phyloP scores from a whole-genome alignment of 2,888 invertebrate genomes.

The Calameuta idolon region DNA sequence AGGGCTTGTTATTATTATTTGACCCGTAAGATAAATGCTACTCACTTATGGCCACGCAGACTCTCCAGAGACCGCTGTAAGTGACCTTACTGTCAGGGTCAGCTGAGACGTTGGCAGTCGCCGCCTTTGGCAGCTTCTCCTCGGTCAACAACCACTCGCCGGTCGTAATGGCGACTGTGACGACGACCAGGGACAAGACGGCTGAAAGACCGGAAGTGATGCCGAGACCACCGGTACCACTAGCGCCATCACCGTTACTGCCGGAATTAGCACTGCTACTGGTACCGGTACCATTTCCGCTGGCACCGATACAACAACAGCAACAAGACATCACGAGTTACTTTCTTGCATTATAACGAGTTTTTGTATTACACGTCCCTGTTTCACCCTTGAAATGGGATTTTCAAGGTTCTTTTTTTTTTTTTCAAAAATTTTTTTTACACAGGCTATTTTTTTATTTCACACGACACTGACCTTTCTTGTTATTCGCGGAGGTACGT shows the following conservation, averaged over 20 bases:
- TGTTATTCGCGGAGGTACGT: background rate
- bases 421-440: no score
- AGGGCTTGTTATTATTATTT: background rate
- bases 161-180: slow-evolving; percentile 80
- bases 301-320: slow-evolving; percentile 41
- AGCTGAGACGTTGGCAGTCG: slow-evolving; percentile 79
- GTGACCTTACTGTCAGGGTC: slow-evolving; percentile 81
- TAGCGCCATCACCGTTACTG: slow-evolving; percentile 40
- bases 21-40: slow-evolving; percentile 45
- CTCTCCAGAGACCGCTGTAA: slow-evolving; percentile 84
- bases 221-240: slow-evolving; percentile 46
- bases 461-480: background rate
- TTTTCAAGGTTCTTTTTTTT: background rate
- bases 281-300: slow-evolving; percentile 23
- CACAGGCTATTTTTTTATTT: background rate
- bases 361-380: background rate
- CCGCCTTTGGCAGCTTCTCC: slow-evolving; percentile 83
- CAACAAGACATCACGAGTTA: slow-evolving; percentile 59
- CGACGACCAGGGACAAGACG: slow-evolving; percentile 78
- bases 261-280: slow-evolving; percentile 28
- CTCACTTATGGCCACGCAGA: slow-evolving; percentile 85
- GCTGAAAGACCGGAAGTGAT: slow-evolving; percentile 71
- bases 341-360: slow-evolving; percentile 20
- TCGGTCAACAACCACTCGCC: slow-evolving; percentile 90
- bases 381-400: background rate